Evolutionary conservation across 2,888 invertebrate genomes (phyloP), one percentile per base, ranked within the genome.

Genomic region (Meiosimyza platycephala): DNA sequence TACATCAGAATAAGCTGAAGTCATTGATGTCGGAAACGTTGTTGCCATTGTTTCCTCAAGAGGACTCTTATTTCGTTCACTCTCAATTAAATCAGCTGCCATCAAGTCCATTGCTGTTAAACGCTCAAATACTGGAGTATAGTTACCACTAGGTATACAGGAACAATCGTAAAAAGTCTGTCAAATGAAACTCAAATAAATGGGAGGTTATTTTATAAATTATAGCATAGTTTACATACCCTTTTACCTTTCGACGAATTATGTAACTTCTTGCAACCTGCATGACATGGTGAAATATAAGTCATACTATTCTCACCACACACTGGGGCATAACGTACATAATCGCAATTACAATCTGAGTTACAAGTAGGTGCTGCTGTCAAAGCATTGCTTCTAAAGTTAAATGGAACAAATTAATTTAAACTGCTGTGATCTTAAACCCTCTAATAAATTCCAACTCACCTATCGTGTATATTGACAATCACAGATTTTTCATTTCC

Each of bases 241-340:
- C 89, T 89, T 47, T 85, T 85, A 50, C 89, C 89, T 76, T 89
- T 88, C 5, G 80, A 47, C 0, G 82, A 81, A 12, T 83, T 81
- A 55, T 86, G 82, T 76, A 88, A 85, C 33, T 85, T 85, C 66
- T 86, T 89, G 82, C 94, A 94, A 6, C 95, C 94, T 22, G 94
- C 94, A 82, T 94, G 93, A 82, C 95, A 95, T 6, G 94, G 92
- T 0, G 93, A 94, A 78, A 94, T 94, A 82, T 91, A 94, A 3
- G 92, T 92, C 77, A 90, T 89, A 0, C 90, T 90, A 75, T 90
- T 90, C 75, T 90, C 89, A 6, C 91, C 90, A 81, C 93, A 94
- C 0, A 94, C 92, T 0, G 94, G 93, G 66, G 93, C 92, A 81
- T 93, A 94, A 76, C 92, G 91, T 28, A 92, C 91, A 79, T 91